These are phyloP conservation scores for Prinia subflava DNA, from an alignment of 2,113 vertebrate genomes.

Conservation along the genomic window DNA sequence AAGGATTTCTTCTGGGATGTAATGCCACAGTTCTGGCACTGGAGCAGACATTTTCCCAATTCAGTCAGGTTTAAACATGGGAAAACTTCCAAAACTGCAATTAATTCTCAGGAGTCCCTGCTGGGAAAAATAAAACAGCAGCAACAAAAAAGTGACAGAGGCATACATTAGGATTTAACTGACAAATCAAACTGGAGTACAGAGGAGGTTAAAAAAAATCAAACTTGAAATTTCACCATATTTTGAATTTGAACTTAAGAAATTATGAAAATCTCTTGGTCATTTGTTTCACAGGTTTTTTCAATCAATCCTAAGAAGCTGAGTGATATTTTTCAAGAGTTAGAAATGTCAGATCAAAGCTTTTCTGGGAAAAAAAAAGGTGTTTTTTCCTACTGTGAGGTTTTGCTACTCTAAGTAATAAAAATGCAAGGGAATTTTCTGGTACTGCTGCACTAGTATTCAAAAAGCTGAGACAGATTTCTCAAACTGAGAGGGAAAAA, in stretches of 20 bases:
- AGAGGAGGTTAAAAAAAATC: not conserved
- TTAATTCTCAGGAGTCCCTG: not conserved
- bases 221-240: not conserved
- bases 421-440: conserved; percentile 35
- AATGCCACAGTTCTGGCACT: not conserved
- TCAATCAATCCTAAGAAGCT: not conserved
- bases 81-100: not conserved
- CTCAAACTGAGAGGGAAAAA: not conserved
- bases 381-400: not conserved
- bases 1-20: conserved; percentile 32
- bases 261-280: not conserved
- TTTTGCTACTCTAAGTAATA: conserved; percentile 8
- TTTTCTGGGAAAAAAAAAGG: accelerated
- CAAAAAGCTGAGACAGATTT: conserved; percentile 38
- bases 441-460: not conserved
- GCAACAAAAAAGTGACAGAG: not conserved
- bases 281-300: not conserved
- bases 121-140: not conserved
- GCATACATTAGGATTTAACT: not conserved
- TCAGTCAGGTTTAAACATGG: not conserved
- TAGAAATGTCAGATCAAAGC: not conserved
- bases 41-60: not conserved
- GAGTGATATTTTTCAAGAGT: not conserved
- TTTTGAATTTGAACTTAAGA: not conserved
- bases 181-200: not conserved